Evolutionary conservation across 1,140 invertebrate species (phyloP), one percentile per base, ranked within the genome.

Genomic region (Caenorhabditis brenneri): DNA sequence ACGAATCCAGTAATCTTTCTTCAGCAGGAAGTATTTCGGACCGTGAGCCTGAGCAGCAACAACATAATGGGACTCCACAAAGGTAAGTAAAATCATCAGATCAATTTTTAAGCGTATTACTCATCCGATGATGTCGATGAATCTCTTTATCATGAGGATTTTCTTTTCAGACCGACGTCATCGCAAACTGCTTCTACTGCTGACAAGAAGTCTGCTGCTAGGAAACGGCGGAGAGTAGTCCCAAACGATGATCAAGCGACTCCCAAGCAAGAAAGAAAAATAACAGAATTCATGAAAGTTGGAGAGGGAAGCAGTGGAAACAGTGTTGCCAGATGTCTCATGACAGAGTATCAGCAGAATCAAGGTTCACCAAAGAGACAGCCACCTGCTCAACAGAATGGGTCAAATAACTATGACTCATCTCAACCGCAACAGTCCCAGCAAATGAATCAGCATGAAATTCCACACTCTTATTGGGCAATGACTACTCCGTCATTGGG

Each of bases 11-110:
- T 79, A 86, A 86, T 81, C 83, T 86, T 16, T 65, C 49, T 16
- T 60, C 79, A 5, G 81, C 81, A 0, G 85, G 85, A 22, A 55
- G 42, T 60, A 84, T 79, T 9, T 85, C 83, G 15, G 85, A 86
- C 74, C 33, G 83, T 24, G 85, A 86, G 49, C 85, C 82, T 12
- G 85, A 86, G 27, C 65, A 86, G 27, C 65, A 39, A 36, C 36
- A n/a, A 27, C 58, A 65, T 22, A 29, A 29, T 24, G 36, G 65
- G 2, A 86, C 85, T 1, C 85, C 85, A 0, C 74, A 79, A 84
- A 81, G 83, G 84, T 85, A 31, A 65, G 80, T 42, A 69, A 24
- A 42, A 42, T 5, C 49, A n/a, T n/a, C n/a, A n/a, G n/a, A n/a
- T n/a, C n/a, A n/a, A n/a, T n/a, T n/a, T n/a, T n/a, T n/a, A n/a